Evolutionary conservation across 2,113 vertebrate species (phyloP), one percentile per base, ranked within the genome.

Genomic region (Tragelaphus scriptus): DNA sequence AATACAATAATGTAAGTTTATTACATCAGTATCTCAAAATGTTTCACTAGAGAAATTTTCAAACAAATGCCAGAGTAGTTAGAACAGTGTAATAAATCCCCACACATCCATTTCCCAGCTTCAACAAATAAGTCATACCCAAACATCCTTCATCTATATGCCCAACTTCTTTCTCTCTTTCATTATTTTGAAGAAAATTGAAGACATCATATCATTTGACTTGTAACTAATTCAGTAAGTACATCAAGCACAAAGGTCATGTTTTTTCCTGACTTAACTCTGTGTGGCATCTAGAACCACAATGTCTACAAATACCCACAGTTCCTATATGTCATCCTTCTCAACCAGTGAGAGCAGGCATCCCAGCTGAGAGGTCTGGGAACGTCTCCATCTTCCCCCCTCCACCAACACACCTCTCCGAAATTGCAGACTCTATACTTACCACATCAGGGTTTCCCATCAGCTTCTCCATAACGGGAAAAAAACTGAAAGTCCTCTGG

Each of bases 401-500:
- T 7, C 26, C 44, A 53, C 84, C 77, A 80, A 30, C 26, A 80
- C 47, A 9, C 26, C 77, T 10, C 11, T 55, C 19, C 3, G 11
- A 95, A 49, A 32, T 4, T 30, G 2, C 19, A 84, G 49, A 23
- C 36, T 89, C 36, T 63, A 2, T 4, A 1, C 36, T 32, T 61
- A 56, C 49, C 44, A 23, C 61, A 55, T 63, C 11, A 2, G 14
- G 40, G 16, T 36, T 84, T 49, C 49, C 49, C 11, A 49, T 49
- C 49, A 2, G 8, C 28, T 91, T 80, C 7, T 55, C 87, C 19
- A 1, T 81, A 12, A 15, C 26, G 40, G 8, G 1, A 30, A 36
- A 7, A 44, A 59, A 80, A 58, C 44, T 36, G 11, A 94, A 97
- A 97, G 77, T 88, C 63, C 89, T 93, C 87, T 97, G 49, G 65